Conservation (phyloP, 2,888 invertebrate species). For the Muscina levida region DNA sequence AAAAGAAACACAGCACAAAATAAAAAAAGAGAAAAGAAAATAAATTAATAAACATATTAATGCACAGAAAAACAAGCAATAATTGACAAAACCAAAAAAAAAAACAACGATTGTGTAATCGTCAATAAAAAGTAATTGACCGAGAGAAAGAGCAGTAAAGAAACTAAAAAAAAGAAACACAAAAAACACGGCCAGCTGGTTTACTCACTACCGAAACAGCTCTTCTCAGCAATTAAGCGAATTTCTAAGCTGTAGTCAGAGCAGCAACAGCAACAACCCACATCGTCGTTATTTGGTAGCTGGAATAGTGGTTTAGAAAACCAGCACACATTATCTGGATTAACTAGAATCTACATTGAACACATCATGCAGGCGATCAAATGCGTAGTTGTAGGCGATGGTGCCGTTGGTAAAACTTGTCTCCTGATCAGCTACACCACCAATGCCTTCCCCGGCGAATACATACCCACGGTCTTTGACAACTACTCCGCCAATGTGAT, state of each 20-base stretch:
- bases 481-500: conserved; percentile 79
- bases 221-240: not conserved
- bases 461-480: conserved; percentile 78
- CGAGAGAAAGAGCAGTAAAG: too few species aligned
- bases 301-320: not conserved
- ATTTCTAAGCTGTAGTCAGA: not conserved
- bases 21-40: conserved; percentile 20
- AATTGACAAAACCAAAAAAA: conserved; percentile 29
- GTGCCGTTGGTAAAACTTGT: conserved; percentile 78
- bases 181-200: conserved; percentile 5
- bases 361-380: conserved; percentile 77
- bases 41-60: conserved; percentile 33
- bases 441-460: conserved; percentile 78
- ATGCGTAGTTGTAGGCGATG: conserved; percentile 79
- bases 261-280: not conserved
- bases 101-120: conserved; percentile 60
- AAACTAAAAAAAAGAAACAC: not conserved
- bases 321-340: not conserved
- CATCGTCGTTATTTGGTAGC: not conserved
- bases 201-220: not conserved
- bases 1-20: conserved; percentile 11
- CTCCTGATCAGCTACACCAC: conserved; percentile 78
- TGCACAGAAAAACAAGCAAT: conserved; percentile 29
- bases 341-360: not conserved
- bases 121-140: conserved; percentile 4